Conservation (phyloP, 2,113 vertebrate species). For the Onychorhynchus coronatus region DNA sequence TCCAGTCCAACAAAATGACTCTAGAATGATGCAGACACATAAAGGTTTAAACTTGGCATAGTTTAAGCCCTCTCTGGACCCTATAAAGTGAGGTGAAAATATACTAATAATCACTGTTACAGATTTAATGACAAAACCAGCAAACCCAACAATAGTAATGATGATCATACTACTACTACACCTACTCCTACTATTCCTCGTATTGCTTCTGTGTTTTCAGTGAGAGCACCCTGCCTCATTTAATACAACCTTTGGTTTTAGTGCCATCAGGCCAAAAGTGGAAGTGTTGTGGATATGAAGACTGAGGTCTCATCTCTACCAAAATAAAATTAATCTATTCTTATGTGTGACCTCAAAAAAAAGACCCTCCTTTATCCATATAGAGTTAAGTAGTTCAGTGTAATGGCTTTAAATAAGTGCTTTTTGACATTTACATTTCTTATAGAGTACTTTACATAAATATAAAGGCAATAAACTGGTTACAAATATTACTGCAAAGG, state of each 20-base stretch:
- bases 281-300: background rate
- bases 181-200: background rate
- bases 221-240: background rate
- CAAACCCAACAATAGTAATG: background rate
- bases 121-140: background rate
- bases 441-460: background rate
- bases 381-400: background rate
- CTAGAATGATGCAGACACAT: accelerated
- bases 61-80: background rate
- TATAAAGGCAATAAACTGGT: background rate
- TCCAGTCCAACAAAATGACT: background rate
- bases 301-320: background rate
- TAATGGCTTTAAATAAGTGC: background rate
- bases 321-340: background rate
- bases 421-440: background rate
- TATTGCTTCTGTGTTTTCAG: background rate
- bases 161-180: background rate
- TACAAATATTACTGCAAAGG: background rate
- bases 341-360: background rate
- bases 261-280: background rate
- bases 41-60: background rate
- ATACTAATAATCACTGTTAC: background rate
- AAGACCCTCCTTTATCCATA: background rate
- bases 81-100: background rate
- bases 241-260: background rate